Evolutionary conservation across 2,113 vertebrate species (phyloP).

Genomic region (Athene noctua): DNA sequence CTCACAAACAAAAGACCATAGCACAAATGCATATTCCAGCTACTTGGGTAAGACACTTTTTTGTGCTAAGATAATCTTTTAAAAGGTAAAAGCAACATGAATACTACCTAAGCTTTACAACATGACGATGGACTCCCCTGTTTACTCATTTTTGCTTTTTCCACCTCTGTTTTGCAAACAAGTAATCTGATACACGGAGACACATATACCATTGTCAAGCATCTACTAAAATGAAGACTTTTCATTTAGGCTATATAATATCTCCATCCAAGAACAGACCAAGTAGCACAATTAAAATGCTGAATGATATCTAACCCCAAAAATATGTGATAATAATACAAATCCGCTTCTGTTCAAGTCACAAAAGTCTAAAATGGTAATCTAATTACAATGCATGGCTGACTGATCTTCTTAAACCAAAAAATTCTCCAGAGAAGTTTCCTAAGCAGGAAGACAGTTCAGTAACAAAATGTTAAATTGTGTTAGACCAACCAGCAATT

Average conservation of each 20-base stretch:
- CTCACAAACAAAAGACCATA: background rate
- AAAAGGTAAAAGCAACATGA: background rate
- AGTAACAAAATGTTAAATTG: conserved; percentile 24
- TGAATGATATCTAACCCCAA: background rate
- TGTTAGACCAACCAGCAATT: background rate
- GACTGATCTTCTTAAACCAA: conserved; percentile 34
- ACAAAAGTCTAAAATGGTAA: conserved; percentile 32
- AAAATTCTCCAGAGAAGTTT: conserved; percentile 36
- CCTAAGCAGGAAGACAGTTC: conserved; percentile 46
- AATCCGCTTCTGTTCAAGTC: conserved; percentile 18
- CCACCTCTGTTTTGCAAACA: background rate
- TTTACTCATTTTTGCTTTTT: background rate
- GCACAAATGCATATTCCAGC: background rate
- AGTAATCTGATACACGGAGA: background rate
- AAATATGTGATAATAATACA: conserved; percentile 39
- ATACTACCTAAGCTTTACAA: background rate
- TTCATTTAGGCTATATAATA: background rate
- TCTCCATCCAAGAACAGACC: background rate
- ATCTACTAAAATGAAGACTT: background rate
- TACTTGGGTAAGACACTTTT: background rate
- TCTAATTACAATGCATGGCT: conserved; percentile 51
- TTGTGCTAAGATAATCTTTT: background rate
- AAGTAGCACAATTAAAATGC: background rate
- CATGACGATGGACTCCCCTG: background rate
- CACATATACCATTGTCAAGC: background rate